Evolutionary conservation across 2,113 vertebrate species (phyloP).

Genomic region (Cyprinus carpio): DNA sequence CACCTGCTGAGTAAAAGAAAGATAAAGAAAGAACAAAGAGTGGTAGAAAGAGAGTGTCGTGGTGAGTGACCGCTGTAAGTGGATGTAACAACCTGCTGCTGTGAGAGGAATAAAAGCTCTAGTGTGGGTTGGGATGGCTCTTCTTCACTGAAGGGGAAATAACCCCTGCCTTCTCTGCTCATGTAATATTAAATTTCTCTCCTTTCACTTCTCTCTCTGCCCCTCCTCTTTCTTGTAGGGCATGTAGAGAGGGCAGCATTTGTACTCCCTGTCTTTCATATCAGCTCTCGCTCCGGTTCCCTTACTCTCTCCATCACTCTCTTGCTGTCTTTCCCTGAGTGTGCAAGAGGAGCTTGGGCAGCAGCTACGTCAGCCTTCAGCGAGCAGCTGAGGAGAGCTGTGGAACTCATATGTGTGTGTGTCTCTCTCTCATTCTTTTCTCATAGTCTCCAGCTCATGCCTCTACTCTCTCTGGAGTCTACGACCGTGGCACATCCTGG

Average conservation of each 20-base stretch:
- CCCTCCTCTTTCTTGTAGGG: slow-evolving; percentile 34
- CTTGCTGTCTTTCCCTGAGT: slow-evolving; percentile 16
- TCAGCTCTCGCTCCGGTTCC: slow-evolving; percentile 19
- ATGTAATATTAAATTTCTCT: slow-evolving; percentile 90
- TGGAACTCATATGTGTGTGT: slow-evolving; percentile 46
- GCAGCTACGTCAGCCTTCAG: slow-evolving; percentile 37
- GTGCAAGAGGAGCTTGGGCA: slow-evolving; percentile 46
- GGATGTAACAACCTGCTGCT: slow-evolving; percentile 49
- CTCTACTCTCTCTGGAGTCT: slow-evolving; percentile 40
- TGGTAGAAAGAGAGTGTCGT: neutral
- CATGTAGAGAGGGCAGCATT: slow-evolving; percentile 30
- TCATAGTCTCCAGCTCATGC: slow-evolving; percentile 17
- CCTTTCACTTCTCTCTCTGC: slow-evolving; percentile 18
- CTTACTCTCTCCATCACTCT: neutral
- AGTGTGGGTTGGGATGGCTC: slow-evolving; percentile 47
- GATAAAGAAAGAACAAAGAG: neutral
- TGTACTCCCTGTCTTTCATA: slow-evolving; percentile 25
- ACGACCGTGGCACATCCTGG: slow-evolving; percentile 29
- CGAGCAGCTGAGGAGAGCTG: slow-evolving; percentile 46
- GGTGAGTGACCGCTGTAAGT: slow-evolving; percentile 44
- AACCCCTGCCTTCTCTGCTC: slow-evolving; percentile 74
- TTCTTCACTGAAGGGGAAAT: slow-evolving; percentile 71
- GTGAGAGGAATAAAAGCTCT: slow-evolving; percentile 49
- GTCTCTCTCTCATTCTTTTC: neutral
- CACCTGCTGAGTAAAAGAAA: neutral